A percentile compares a stretch with the other conserved stretches of the same genome.
Conservation (phyloP, 2,888 invertebrate species). For the Pollenia angustigena region DNA sequence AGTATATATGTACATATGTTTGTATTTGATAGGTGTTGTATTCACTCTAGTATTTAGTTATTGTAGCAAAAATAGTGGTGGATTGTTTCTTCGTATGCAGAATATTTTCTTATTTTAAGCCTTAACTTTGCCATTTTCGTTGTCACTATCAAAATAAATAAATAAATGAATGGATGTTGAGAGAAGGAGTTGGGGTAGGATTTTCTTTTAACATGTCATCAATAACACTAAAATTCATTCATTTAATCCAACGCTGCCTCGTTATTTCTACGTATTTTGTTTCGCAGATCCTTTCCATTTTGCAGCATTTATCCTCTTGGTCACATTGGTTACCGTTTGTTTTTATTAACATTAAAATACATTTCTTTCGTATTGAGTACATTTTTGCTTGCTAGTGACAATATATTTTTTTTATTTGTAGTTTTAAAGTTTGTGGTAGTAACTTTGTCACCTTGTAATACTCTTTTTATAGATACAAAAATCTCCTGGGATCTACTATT, state of each 20-base stretch:
- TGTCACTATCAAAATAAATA: slow-evolving; percentile 60
- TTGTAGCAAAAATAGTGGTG: slow-evolving; percentile 27
- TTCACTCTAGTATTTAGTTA: background rate
- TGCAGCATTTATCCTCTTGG: slow-evolving; percentile 59
- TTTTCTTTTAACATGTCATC: slow-evolving; percentile 77
- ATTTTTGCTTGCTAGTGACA: slow-evolving; percentile 25
- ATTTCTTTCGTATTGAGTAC: slow-evolving; percentile 50
- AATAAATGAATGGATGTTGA: slow-evolving; percentile 49
- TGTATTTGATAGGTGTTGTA: slow-evolving; percentile 16
- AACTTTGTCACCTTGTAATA: slow-evolving; percentile 51
- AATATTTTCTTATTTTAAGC: slow-evolving; percentile 66
- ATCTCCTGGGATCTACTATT: slow-evolving; percentile 79
- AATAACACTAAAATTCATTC: slow-evolving; percentile 77
- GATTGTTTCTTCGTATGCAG: slow-evolving; percentile 47
- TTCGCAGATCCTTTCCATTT: slow-evolving; percentile 11
- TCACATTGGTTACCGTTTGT: slow-evolving; percentile 67
- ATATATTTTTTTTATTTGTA: background rate
- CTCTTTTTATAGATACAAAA: slow-evolving; percentile 40
- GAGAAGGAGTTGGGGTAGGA: slow-evolving; percentile 59
- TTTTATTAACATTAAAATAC: slow-evolving; percentile 72
- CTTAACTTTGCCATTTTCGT: slow-evolving; percentile 65
- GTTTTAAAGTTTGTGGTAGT: background rate
- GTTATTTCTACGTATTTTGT: slow-evolving; percentile 43
- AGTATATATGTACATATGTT: slow-evolving; percentile 10
- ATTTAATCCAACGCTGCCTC: slow-evolving; percentile 69